A percentile compares a stretch with the other conserved stretches of the same genome.
phyloP scores from a whole-genome alignment of 2,888 invertebrate species.

The Choristoneura rosaceana region DNA sequence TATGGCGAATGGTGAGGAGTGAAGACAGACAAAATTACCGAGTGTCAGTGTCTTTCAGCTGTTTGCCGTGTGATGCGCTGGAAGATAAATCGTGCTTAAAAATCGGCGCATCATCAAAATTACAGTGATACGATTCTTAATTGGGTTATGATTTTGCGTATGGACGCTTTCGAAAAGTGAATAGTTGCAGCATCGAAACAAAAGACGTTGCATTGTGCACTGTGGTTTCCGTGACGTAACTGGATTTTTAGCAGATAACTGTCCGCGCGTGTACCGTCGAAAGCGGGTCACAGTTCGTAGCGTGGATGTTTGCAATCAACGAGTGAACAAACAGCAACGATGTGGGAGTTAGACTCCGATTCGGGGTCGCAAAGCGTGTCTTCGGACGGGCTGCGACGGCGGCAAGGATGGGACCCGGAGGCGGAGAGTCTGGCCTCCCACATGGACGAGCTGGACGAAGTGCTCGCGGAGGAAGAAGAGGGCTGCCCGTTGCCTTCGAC shows the following conservation, averaged over 20 bases:
- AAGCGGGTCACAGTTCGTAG: conserved; percentile 62
- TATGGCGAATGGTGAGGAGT: conserved; percentile 41
- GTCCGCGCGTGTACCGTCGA: conserved; percentile 51
- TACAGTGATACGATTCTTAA: conserved; percentile 16
- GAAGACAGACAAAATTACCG: conserved; percentile 5
- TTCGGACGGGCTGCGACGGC: conserved; percentile 80
- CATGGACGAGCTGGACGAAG: conserved; percentile 83
- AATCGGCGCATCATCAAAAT: conserved; percentile 28
- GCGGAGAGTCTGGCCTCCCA: conserved; percentile 79
- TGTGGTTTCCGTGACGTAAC: conserved; percentile 77
- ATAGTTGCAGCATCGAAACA: conserved; percentile 47
- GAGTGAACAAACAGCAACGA: conserved; percentile 63
- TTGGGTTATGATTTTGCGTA: conserved; percentile 1
- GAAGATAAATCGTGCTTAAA: conserved; percentile 9
- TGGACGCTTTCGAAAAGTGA: conserved; percentile 21
- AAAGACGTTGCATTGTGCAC: conserved; percentile 50
- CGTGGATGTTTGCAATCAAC: conserved; percentile 64
- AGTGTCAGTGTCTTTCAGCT: conserved; percentile 49
- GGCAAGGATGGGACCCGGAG: conserved; percentile 83
- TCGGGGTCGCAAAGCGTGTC: conserved; percentile 76
- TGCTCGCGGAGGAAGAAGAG: conserved; percentile 91
- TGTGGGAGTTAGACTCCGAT: conserved; percentile 82
- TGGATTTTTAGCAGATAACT: conserved; percentile 68
- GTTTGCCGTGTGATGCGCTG: conserved; percentile 38
- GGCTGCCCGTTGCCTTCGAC: conserved; percentile 95